Evolutionary conservation across 2,888 invertebrate genomes (phyloP).

Genomic region (Tuberolachnus salignus): DNA sequence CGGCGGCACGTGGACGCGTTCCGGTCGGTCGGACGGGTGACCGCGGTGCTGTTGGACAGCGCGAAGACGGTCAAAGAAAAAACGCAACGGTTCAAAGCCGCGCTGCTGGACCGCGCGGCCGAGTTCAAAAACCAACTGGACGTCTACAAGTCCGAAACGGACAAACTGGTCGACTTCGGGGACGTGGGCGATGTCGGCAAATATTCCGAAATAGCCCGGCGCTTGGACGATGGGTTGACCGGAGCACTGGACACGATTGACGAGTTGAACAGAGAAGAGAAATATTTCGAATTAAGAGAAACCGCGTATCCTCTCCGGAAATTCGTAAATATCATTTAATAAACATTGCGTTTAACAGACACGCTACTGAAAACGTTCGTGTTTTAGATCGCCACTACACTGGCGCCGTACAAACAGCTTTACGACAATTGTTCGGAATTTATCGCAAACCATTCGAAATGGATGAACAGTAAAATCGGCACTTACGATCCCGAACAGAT

Average conservation of each 20-base stretch:
- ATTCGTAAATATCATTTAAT: conserved; percentile 5
- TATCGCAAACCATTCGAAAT: conserved; percentile 77
- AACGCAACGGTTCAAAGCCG: conserved; percentile 82
- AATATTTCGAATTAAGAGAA: conserved; percentile 82
- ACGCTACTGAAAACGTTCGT: conserved; percentile 63
- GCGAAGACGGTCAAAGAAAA: conserved; percentile 79
- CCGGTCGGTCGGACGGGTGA: conserved; percentile 69
- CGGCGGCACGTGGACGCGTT: conserved; percentile 86
- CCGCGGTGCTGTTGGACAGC: conserved; percentile 73
- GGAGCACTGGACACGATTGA: conserved; percentile 81
- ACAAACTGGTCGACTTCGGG: conserved; percentile 86
- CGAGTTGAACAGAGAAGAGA: conserved; percentile 89
- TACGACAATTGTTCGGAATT: conserved; percentile 90
- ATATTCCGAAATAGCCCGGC: conserved; percentile 77
- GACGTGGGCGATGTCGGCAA: conserved; percentile 81
- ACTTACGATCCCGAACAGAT: conserved; percentile 87
- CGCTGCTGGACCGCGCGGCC: conserved; percentile 73
- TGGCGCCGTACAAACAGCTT: conserved; percentile 83
- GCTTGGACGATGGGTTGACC: conserved; percentile 75
- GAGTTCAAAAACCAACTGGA: conserved; percentile 83
- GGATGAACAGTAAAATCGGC: conserved; percentile 86
- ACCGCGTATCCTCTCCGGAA: conserved; percentile 83
- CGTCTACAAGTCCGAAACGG: conserved; percentile 78
- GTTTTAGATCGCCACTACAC: conserved; percentile 70
- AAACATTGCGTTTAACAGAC: conserved; percentile 66